Base-by-base conservation (phyloP, 2,113 vertebrate genomes). In the Lampris incognitus region DNA sequence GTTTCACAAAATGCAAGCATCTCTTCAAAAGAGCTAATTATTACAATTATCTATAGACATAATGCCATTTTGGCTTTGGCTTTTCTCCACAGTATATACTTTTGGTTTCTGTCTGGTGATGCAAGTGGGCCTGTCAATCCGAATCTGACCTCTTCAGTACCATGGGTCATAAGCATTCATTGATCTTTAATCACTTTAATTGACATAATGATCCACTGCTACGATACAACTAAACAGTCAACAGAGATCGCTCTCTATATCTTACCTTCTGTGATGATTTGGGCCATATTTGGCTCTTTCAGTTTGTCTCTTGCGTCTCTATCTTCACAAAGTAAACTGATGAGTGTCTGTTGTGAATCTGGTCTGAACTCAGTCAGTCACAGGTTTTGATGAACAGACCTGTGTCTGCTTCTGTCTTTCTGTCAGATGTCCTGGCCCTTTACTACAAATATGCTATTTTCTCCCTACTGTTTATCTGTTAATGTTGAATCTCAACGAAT, bases 201-300 rank as follows among this genome's bases (percentile, higher is more conserved):
- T 64, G 44, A 50, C 10, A 38, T 9, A 13, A 24, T 11, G 9
- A 37, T 13, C 13, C 63, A 59, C 36, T 69, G 65, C 70, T 3
- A 8, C 1, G 6, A 63, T 44, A 24, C 46, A 64, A 9, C 49
- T 44, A 54, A 56, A 59, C 1, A 50, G 42, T 11, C 24, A 24
- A 24, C 24, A 42, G 1, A 61, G 3, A 11, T 63, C 2, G 42
- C 46, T 56, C 36, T 9, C 24, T 66, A 9, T 56, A 50, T 88
- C 93, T 93, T 94, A 94, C 93, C 93, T 94, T 94, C 92, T 57
- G 82, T n/a, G 6, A 69, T 70, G 56, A 72, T 76, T 76, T 77
- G 82, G 49, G 91, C 87, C 92, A 92, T 93, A 72, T 66, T 76
- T 86, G 67, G 24, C 50, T 81, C 42, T 85, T 36, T 10, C 36